Evolutionary conservation across 2,888 invertebrate species (phyloP), one percentile per base, ranked within the genome.

Genomic region (Agrilus cyanescens): DNA sequence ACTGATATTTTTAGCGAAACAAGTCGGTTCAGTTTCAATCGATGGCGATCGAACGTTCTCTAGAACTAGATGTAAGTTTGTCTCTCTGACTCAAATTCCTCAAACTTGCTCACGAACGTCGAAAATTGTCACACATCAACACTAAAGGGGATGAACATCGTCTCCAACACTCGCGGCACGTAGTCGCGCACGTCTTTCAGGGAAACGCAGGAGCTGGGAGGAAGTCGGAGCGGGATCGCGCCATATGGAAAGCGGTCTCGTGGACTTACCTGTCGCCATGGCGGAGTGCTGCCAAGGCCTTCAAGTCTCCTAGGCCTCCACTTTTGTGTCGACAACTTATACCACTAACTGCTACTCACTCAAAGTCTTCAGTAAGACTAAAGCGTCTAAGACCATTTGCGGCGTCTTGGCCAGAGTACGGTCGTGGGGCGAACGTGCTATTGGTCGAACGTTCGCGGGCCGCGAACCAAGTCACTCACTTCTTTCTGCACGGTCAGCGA

Each of bases 291-390:
- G 63, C 63, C 62, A 61, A 60, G 60, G 62, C 63, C 53, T 52
- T 54, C 52, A 51, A 51, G 52, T 54, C 58, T 58, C 57, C 58
- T 57, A 57, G 54, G 50, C 56, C 57, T 57, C 58, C 59, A 59
- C 57, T 60, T 51, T 55, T 56, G 52, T 53, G 50, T 54, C 53
- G 53, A 51, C 51, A 57, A 60, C 56, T 57, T 25, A 25, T 25
- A 25, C 25, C 25, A 25, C 25, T 25, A 25, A 25, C 25, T 56
- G 59, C 59, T 59, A 57, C 59, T 57, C 60, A 58, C 60, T 59
- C 57, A 57, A 61, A 57, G 62, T 63, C 63, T 63, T 62, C 52
- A 51, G 56, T 53, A 58, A 60, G 63, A 63, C 63, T 63, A 56
- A 53, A 51, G 55, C 50, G 46, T 54, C 53, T 50, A 55, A 55